Conservation (phyloP, 2,113 vertebrate species). For the Spilogale gracilis region DNA sequence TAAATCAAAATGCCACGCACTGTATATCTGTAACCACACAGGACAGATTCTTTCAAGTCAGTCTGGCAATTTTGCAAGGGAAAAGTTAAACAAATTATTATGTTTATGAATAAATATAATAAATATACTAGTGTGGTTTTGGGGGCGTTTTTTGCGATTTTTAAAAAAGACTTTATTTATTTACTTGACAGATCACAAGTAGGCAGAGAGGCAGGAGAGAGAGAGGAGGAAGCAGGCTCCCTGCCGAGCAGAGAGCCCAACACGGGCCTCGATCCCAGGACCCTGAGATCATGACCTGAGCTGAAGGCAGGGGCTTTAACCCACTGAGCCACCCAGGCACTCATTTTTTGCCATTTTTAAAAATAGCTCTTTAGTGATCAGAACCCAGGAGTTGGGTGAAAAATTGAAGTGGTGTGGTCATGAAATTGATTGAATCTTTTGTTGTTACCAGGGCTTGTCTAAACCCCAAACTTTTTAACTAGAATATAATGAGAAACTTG, state of each 20-base stretch:
- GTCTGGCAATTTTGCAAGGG: neutral
- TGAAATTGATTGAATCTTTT: neutral
- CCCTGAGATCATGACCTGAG: too few species aligned
- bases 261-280: too few species aligned
- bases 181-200: too few species aligned
- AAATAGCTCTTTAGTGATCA: constrained; percentile 32
- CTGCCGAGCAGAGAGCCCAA: too few species aligned
- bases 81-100: constrained; percentile 63
- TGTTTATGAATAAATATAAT: neutral
- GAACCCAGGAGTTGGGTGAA: neutral
- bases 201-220: too few species aligned
- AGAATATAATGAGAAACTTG: neutral
- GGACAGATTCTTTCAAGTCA: constrained; percentile 2
- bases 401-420: neutral
- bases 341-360: neutral
- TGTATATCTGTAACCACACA: neutral
- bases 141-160: neutral
- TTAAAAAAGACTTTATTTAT: neutral
- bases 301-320: too few species aligned
- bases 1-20: neutral
- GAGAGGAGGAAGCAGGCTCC: too few species aligned
- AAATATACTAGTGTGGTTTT: neutral
- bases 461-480: neutral
- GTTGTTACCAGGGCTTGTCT: neutral
- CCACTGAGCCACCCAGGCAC: too few species aligned